These are phyloP conservation scores for Mormyrus hasselquistii DNA, from an alignment of 2,797 vertebrate genomes.

Conservation along the genomic window DNA sequence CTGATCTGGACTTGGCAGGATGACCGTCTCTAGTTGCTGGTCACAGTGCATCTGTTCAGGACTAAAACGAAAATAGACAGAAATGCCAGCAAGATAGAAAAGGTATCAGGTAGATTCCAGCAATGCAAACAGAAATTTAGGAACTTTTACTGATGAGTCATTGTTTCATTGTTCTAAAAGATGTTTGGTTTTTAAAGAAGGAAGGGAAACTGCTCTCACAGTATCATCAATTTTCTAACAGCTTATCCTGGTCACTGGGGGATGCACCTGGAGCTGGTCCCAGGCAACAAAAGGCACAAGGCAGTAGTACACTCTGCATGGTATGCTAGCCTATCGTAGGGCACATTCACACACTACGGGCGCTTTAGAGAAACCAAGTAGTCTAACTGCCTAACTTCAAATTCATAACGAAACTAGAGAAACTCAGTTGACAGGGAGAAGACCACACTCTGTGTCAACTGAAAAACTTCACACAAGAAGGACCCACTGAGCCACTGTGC, in stretches of 20 bases:
- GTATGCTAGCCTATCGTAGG: neutral
- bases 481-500: neutral
- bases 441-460: neutral
- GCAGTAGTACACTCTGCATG: neutral
- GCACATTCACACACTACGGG: neutral
- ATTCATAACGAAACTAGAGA: neutral
- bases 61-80: constrained; percentile 29
- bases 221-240: neutral
- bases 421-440: neutral
- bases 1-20: constrained; percentile 56
- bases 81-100: neutral
- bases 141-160: neutral
- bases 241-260: neutral
- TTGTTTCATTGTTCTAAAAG: neutral
- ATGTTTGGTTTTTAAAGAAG: neutral
- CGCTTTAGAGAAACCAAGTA: neutral
- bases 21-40: constrained; percentile 51
- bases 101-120: neutral
- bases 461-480: neutral
- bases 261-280: neutral
- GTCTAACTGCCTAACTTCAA: neutral
- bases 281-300: neutral
- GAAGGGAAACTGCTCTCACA: neutral
- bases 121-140: neutral
- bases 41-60: constrained; percentile 24